Conservation (phyloP, 2,113 vertebrate genomes). For the Onychostoma macrolepis region DNA sequence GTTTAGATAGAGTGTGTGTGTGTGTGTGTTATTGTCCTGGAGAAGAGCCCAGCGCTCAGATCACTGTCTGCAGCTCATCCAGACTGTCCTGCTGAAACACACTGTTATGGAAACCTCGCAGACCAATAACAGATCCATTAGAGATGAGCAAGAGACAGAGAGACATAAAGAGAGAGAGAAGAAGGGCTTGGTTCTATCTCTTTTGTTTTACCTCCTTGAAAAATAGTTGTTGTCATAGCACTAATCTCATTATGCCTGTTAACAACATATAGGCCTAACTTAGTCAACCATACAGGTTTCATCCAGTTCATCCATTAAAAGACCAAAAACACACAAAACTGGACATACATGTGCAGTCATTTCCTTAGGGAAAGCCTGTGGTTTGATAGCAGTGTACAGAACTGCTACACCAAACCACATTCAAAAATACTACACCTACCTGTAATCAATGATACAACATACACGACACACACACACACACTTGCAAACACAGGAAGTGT, state of each 20-base stretch:
- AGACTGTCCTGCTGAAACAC: neutral
- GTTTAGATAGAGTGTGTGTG: neutral
- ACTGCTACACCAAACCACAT: neutral
- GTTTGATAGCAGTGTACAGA: neutral
- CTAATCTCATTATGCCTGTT: neutral
- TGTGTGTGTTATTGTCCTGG: neutral
- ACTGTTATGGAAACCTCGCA: neutral
- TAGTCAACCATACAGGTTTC: neutral
- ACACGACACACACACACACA: slow-evolving; percentile 16
- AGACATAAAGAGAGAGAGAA: neutral
- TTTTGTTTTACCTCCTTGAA: neutral
- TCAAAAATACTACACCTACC: neutral
- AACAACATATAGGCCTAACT: neutral
- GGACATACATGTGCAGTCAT: neutral
- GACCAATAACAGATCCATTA: neutral
- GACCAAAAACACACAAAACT: neutral
- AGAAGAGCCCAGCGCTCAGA: neutral
- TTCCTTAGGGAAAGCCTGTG: neutral
- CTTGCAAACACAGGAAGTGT: slow-evolving; percentile 3
- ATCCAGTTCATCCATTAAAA: neutral
- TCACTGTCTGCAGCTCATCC: neutral
- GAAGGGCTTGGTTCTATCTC: neutral
- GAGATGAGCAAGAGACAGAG: neutral
- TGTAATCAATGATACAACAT: neutral
- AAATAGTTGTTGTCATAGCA: neutral